A percentile compares a stretch with the other conserved stretches of the same genome.
These are phyloP conservation scores for Rhingia campestris DNA, from an alignment of 2,888 invertebrate genomes.

Conservation along the genomic window DNA sequence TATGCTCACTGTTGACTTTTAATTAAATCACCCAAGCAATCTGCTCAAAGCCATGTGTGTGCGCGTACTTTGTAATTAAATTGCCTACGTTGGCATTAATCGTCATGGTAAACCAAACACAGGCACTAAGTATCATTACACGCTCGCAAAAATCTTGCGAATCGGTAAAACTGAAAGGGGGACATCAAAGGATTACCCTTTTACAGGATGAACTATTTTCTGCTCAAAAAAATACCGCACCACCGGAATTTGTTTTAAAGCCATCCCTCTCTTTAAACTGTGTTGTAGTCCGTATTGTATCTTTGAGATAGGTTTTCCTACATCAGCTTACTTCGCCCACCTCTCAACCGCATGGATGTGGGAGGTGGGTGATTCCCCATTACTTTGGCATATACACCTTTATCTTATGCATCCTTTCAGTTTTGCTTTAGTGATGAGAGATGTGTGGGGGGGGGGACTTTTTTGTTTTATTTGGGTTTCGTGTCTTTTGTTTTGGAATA, in stretches of 20 bases:
- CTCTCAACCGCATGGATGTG: conserved; percentile 32
- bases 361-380: conserved; percentile 2
- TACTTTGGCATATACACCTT: conserved; percentile 37
- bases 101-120: conserved; percentile 64
- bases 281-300: conserved; percentile 49
- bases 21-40: conserved; percentile 13
- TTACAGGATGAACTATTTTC: conserved; percentile 54
- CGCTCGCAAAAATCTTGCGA: conserved; percentile 60
- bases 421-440: background rate
- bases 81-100: conserved; percentile 55
- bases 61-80: conserved; percentile 44
- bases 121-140: conserved; percentile 69
- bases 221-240: background rate
- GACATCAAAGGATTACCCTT: conserved; percentile 63
- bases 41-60: background rate
- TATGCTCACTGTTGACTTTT: conserved; percentile 5
- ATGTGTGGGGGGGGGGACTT: conserved; percentile 28
- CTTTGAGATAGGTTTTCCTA: conserved; percentile 45
- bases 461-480: conserved; percentile 17
- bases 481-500: conserved; percentile 46
- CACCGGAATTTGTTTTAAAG: conserved; percentile 31
- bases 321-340: conserved; percentile 12
- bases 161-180: conserved; percentile 52
- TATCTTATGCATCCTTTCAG: background rate
- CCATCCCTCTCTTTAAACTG: conserved; percentile 52